A percentile compares a stretch with the other conserved stretches of the same genome.
phyloP scores from a whole-genome alignment of 2,797 vertebrate species.

The Eleutherodactylus coqui region DNA sequence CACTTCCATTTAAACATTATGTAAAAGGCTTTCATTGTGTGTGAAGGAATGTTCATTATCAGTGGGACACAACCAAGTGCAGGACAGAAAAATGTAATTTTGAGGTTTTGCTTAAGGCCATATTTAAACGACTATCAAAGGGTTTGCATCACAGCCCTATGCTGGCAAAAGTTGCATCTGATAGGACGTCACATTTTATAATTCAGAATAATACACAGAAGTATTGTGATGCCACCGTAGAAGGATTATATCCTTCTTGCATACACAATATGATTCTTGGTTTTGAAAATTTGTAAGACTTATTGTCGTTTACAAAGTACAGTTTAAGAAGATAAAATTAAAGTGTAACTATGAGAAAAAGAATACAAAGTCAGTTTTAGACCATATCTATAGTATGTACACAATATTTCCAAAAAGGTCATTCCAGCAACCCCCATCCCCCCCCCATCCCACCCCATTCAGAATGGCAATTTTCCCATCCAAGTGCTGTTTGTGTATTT shows the following conservation, averaged over 20 bases:
- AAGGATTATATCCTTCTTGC: not conserved
- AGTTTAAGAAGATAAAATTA: not conserved
- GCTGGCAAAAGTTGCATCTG: not conserved
- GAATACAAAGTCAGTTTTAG: too few species aligned
- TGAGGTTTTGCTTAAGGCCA: conserved; percentile 11
- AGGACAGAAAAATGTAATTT: conserved; percentile 13
- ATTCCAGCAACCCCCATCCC: too few species aligned
- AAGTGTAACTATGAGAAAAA: too few species aligned
- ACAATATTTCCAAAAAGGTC: too few species aligned
- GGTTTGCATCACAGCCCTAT: not conserved
- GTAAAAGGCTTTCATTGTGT: conserved; percentile 29
- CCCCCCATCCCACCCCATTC: too few species aligned
- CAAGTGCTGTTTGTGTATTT: too few species aligned
- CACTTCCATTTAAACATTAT: conserved; percentile 36
- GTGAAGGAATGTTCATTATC: conserved; percentile 42
- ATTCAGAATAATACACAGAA: not conserved
- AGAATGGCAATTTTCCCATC: too few species aligned
- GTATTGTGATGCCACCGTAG: not conserved
- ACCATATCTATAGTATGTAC: too few species aligned
- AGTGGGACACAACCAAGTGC: not conserved
- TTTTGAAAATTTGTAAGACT: not conserved
- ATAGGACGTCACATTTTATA: not conserved
- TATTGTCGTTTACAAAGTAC: not conserved
- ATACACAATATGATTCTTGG: not conserved
- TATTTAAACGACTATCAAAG: conserved; percentile 25